phyloP scores from a whole-genome alignment of 1,140 invertebrate genomes.

The Euura saliciscinereae region DNA sequence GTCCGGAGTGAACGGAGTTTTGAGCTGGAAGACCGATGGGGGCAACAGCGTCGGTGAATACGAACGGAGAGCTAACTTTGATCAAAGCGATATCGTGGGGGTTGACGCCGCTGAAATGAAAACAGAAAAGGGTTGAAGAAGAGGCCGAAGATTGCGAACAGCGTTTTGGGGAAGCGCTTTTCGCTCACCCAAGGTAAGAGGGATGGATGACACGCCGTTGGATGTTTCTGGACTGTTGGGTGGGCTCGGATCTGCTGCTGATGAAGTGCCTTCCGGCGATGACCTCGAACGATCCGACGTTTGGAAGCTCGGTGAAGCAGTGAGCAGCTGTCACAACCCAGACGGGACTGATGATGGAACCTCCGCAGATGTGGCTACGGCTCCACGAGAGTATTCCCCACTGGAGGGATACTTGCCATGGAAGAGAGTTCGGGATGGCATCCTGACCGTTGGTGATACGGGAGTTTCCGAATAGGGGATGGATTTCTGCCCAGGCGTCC shows the following conservation, averaged over 20 bases:
- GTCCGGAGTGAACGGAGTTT: slow-evolving; percentile 48
- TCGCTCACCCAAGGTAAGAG: neutral
- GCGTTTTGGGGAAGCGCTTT: neutral
- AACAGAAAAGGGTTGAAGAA: neutral
- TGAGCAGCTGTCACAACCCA: slow-evolving; percentile 67
- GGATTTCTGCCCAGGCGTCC: neutral
- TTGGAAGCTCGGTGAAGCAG: slow-evolving; percentile 49
- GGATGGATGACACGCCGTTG: neutral
- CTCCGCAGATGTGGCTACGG: slow-evolving; percentile 61
- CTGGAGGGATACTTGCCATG: slow-evolving; percentile 60
- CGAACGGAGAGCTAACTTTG: slow-evolving; percentile 59
- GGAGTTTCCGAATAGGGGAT: slow-evolving; percentile 22
- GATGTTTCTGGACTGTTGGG: slow-evolving; percentile 50
- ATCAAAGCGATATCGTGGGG: slow-evolving; percentile 71
- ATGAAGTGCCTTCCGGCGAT: slow-evolving; percentile 46
- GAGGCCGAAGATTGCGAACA: no score
- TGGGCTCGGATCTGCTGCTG: slow-evolving; percentile 33
- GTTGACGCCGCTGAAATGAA: slow-evolving; percentile 51
- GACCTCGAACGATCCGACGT: slow-evolving; percentile 25
- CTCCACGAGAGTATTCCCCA: slow-evolving; percentile 31
- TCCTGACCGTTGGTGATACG: slow-evolving; percentile 58
- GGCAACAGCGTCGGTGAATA: slow-evolving; percentile 61
- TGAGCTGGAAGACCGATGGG: slow-evolving; percentile 57
- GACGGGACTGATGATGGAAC: slow-evolving; percentile 56
- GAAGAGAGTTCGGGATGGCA: slow-evolving; percentile 50